These are phyloP conservation scores for Zophobas atratus DNA, from an alignment of 1,140 invertebrate species.

Conservation along the genomic window DNA sequence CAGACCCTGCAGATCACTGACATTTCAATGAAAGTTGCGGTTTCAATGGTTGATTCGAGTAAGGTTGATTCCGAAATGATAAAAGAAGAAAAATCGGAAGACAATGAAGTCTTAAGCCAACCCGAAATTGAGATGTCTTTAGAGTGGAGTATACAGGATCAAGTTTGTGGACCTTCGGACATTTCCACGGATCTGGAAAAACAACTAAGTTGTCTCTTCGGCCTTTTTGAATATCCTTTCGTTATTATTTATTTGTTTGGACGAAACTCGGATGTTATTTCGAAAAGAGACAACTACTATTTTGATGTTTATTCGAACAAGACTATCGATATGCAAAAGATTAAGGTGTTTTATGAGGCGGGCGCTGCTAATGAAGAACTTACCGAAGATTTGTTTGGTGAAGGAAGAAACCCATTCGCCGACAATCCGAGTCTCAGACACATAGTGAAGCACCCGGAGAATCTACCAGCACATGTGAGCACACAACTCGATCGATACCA, in stretches of 20 bases:
- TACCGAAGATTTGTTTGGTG: conserved; percentile 53
- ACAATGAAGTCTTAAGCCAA: conserved; percentile 57
- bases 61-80: conserved; percentile 53
- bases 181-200: conserved; percentile 59
- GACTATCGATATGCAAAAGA: conserved; percentile 56
- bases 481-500: conserved; percentile 70
- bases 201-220: conserved; percentile 64
- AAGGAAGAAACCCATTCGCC: conserved; percentile 28
- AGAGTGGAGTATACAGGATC: conserved; percentile 7
- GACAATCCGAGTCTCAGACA: conserved; percentile 52
- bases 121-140: conserved; percentile 54
- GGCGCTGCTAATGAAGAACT: conserved; percentile 7
- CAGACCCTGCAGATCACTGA: conserved; percentile 64
- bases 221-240: conserved; percentile 65
- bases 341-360: conserved; percentile 3
- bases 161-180: conserved; percentile 51
- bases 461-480: conserved; percentile 67
- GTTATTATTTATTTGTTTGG: conserved; percentile 72
- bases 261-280: conserved; percentile 70
- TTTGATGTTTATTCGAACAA: conserved; percentile 67
- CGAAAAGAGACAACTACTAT: conserved; percentile 67
- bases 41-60: conserved; percentile 8
- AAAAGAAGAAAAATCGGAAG: conserved; percentile 54
- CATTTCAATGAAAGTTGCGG: conserved; percentile 30
- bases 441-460: conserved; percentile 65